Evolutionary conservation across 2,888 invertebrate species (phyloP), one percentile per base, ranked within the genome.

Genomic region (Lasius fuliginosus): DNA sequence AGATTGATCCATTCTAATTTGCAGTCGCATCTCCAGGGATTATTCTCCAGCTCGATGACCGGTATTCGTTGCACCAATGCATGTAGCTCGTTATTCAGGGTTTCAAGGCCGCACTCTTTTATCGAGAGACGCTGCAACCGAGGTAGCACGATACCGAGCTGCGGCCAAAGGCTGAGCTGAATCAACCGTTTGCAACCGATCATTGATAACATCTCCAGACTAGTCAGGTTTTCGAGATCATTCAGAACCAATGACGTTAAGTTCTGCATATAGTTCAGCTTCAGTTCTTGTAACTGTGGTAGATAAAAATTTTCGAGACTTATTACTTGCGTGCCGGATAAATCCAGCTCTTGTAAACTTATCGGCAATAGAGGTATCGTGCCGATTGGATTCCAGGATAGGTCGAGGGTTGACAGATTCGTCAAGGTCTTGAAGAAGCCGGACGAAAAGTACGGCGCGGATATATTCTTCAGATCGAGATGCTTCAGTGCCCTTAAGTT

Each of bases 1-100:
- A 49, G 95, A 88, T 9, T 92, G 76, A 89, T 95, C 96, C 96
- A 96, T 33, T 94, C 91, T 67, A 97, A 94, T 27, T 95, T 94
- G 91, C 97, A 97, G 90, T 97, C 96, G 89, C 97, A 97, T 12
- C 94, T 94, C 97, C 97, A 97, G 0, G 96, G 96, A 92, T 97
- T 97, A 1, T 96, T 96, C 88, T 96, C 96, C 12, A 97, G 89
- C 88, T 96, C 96, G 67, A 97, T 86, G 60, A 94, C 91, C 0
- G 94, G 85, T 1, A 95, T 92, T 65, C 95, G 95, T 18, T 96
- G 95, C 83, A 96, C 95, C n/a, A 96, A 95, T 64, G 94, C 92
- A 58, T 92, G 88, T 71, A 96, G 91, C 33, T 94, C 94, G 36
- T 93, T 89, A 33, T 95, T 95, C 33, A 96, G 89, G 0, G 93